phyloP scores from a whole-genome alignment of 1,140 invertebrate genomes.

The Macrosteles quadrilineatus region DNA sequence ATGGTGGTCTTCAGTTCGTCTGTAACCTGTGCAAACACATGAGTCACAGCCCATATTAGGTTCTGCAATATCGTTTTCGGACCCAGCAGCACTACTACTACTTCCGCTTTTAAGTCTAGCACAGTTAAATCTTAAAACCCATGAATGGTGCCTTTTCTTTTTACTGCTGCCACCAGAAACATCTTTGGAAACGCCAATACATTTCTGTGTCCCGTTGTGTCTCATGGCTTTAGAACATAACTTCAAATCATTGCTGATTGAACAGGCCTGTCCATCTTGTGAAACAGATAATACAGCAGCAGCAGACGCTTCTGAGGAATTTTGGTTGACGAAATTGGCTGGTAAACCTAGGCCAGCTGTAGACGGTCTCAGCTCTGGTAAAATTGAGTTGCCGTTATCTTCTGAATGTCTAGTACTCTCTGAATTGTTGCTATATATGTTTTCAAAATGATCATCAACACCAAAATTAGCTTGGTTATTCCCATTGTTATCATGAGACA shows the following conservation, averaged over 20 bases:
- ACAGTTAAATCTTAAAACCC: slow-evolving; percentile 63
- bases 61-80: slow-evolving; percentile 51
- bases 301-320: not conserved
- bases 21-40: slow-evolving; percentile 64
- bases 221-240: slow-evolving; percentile 28
- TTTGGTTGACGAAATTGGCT: not conserved
- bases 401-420: slow-evolving; percentile 33
- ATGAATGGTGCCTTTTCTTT: slow-evolving; percentile 60
- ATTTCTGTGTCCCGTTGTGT: slow-evolving; percentile 29
- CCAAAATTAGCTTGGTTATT: slow-evolving; percentile 32
- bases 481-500: slow-evolving; percentile 34
- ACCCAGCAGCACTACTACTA: slow-evolving; percentile 52
- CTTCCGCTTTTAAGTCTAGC: slow-evolving; percentile 56
- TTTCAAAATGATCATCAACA: slow-evolving; percentile 42
- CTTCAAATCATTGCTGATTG: slow-evolving; percentile 16
- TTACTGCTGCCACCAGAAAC: slow-evolving; percentile 6
- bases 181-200: slow-evolving; percentile 16
- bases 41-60: slow-evolving; percentile 47
- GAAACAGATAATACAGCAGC: not conserved
- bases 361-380: not conserved
- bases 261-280: slow-evolving; percentile 3
- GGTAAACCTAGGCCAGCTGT: not conserved
- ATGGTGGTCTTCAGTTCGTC: slow-evolving; percentile 58
- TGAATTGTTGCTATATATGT: slow-evolving; percentile 40
- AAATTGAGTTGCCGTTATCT: slow-evolving; percentile 29